phyloP scores from a whole-genome alignment of 2,113 vertebrate species.

The Penelope pileata region DNA sequence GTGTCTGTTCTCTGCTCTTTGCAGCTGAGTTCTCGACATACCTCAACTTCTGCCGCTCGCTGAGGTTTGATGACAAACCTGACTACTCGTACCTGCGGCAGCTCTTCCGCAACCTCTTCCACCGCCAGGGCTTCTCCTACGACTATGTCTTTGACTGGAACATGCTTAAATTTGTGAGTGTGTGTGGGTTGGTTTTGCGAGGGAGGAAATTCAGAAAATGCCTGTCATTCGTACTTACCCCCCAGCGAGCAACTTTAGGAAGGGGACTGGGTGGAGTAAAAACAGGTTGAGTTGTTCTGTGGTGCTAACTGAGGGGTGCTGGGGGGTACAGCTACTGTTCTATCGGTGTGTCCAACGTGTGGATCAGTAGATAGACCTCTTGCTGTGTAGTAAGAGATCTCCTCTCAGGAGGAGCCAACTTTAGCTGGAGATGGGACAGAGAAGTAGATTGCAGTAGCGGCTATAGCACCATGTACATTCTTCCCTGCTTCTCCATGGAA shows the following conservation, averaged over 20 bases:
- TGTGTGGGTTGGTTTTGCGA: neutral
- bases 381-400: neutral
- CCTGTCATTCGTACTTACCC: neutral
- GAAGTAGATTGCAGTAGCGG: neutral
- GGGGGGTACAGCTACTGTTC: neutral
- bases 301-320: neutral
- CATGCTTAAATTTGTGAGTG: slow-evolving; percentile 98
- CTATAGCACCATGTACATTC: neutral
- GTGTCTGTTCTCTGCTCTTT: neutral
- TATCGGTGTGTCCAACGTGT: neutral
- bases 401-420: neutral
- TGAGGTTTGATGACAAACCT: slow-evolving; percentile 97
- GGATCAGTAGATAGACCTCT: neutral
- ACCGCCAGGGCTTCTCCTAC: slow-evolving; percentile 96
- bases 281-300: neutral
- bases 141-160: slow-evolving; percentile 99
- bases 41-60: slow-evolving; percentile 97
- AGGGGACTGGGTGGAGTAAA: neutral
- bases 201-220: neutral
- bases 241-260: neutral
- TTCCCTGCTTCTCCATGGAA: neutral
- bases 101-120: slow-evolving; percentile 97
- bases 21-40: slow-evolving; percentile 96
- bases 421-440: neutral
- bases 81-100: slow-evolving; percentile 97